Evolutionary conservation across 2,888 invertebrate genomes (phyloP), one percentile per base, ranked within the genome.

Genomic region (Sialis fuliginosa): DNA sequence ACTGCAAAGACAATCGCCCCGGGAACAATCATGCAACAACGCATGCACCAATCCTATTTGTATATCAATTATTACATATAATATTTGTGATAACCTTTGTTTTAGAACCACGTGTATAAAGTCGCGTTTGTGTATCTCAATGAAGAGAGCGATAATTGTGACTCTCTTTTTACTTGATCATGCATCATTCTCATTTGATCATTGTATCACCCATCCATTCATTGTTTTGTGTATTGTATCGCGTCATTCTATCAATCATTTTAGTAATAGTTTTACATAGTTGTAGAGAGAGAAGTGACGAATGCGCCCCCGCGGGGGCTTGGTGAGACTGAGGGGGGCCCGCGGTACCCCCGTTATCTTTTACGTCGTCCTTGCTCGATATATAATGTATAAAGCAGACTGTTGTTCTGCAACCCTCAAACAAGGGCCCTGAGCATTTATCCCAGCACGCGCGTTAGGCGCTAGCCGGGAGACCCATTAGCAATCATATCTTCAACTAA

Each of bases 41-140:
- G 37, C 37, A 45, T 45, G 64, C 64, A 65, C 63, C 65, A 63
- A 63, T 65, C 64, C 65, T 65, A 64, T 61, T 57, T 55, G 55
- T 57, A 54, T 57, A 59, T 53, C 57, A 56, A 58, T 59, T 56
- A 56, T 59, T 55, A 54, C 50, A 49, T 52, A 54, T 57, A 54
- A 57, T 62, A 59, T 65, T 67, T 68, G 67, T 68, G 67, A 67
- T 67, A 68, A 65, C 35, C 64, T 65, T 62, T 62, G 59, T 62
- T 64, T 62, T 67, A 66, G 66, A 61, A 62, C 59, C 62, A 60
- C 56, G 60, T 62, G 61, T 64, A 60, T 59, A 61, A 62, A 62
- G 61, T 60, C 60, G 62, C 56, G 62, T 62, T 61, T 64, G 56
- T 60, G 62, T 63, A 64, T 65, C 62, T 64, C 64, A 62, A 45